Evolutionary conservation across 2,113 vertebrate species (phyloP).

Genomic region (Dasyurus viverrinus): DNA sequence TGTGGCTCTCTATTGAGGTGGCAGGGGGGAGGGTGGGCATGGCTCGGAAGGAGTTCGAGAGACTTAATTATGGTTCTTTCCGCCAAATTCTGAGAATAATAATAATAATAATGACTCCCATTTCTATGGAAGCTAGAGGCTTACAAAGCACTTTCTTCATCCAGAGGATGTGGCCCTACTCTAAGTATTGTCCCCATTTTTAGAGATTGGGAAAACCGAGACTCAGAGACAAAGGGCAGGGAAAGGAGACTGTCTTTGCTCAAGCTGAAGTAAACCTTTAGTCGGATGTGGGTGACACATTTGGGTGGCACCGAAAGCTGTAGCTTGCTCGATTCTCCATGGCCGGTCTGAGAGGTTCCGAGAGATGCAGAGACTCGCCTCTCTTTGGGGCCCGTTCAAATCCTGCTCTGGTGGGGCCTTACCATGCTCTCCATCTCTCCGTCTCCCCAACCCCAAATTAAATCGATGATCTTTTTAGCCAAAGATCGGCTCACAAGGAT

Average conservation of each 20-base stretch:
- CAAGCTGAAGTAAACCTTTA: not conserved
- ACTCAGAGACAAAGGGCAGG: not conserved
- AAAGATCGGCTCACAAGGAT: conserved; percentile 39
- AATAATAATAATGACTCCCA: not conserved
- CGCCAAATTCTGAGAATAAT: not conserved
- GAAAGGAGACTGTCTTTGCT: not conserved
- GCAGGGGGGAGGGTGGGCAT: not conserved
- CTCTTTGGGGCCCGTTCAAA: not conserved
- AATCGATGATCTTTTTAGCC: conserved; percentile 21
- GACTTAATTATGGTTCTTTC: not conserved
- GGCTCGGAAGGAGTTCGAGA: not conserved
- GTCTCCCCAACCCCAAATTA: conserved; percentile 29
- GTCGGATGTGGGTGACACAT: not conserved
- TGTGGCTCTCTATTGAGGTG: not conserved
- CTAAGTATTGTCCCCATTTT: not conserved
- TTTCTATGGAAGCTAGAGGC: not conserved
- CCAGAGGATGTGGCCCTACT: not conserved
- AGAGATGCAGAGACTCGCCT: not conserved
- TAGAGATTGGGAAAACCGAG: not conserved
- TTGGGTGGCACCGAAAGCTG: not conserved
- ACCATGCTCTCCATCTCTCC: conserved; percentile 28
- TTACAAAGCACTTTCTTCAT: not conserved
- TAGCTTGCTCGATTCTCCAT: not conserved
- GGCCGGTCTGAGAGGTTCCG: not conserved
- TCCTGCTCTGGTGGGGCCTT: not conserved